Evolutionary conservation across 1,140 invertebrate genomes (phyloP).

Genomic region (Agrilus planipennis): DNA sequence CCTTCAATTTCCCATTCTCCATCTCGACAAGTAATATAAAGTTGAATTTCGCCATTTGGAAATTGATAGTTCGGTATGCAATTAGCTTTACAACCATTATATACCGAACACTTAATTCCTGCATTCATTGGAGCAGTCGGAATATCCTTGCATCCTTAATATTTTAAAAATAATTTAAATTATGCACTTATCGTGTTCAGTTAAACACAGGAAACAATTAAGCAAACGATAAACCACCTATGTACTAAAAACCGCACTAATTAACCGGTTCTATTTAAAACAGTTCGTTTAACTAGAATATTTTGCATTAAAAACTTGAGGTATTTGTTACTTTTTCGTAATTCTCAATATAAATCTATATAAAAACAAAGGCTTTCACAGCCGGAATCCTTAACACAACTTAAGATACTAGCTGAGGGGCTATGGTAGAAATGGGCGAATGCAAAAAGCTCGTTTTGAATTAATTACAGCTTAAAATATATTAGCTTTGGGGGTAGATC

Average conservation of each 20-base stretch:
- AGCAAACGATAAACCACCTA: not conserved
- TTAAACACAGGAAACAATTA: not conserved
- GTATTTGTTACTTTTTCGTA: not conserved
- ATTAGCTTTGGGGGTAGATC: too few relatives aligned
- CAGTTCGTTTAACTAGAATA: not conserved
- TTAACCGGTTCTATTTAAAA: not conserved
- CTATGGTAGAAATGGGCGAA: too few relatives aligned
- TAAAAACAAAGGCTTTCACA: too few relatives aligned
- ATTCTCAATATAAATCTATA: not conserved
- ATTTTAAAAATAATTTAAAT: not conserved
- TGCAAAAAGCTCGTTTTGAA: too few relatives aligned
- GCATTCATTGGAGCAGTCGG: conserved; percentile 35
- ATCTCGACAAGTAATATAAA: conserved; percentile 42
- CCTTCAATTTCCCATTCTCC: conserved; percentile 44
- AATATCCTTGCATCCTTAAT: conserved; percentile 24
- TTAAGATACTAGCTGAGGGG: too few relatives aligned
- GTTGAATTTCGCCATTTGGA: conserved; percentile 39
- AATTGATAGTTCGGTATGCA: conserved; percentile 47
- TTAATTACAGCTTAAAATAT: too few relatives aligned
- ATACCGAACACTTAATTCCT: conserved; percentile 32
- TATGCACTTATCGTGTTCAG: not conserved
- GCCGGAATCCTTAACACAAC: too few relatives aligned
- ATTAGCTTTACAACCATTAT: conserved; percentile 40
- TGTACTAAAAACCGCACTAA: conserved; percentile 1
- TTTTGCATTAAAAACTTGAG: not conserved